These are phyloP conservation scores for Lutraria lutraria DNA, from an alignment of 2,888 invertebrate genomes.

Conservation along the genomic window DNA sequence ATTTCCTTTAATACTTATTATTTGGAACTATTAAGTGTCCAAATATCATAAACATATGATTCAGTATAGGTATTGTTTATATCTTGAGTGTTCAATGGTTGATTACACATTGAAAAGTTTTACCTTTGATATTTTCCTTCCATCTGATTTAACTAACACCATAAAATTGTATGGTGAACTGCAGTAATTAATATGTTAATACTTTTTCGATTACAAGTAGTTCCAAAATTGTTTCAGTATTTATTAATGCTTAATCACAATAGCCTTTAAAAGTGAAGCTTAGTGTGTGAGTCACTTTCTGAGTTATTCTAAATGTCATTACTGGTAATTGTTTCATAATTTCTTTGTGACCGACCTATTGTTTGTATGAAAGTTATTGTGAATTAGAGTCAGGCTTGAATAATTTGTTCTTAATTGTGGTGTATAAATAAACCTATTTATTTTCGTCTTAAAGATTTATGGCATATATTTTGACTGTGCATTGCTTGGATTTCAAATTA, in stretches of 20 bases:
- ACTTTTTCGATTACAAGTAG: background rate
- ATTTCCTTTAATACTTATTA: no score
- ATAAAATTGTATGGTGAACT: background rate
- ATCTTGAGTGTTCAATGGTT: no score
- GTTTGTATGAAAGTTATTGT: constrained; percentile 38
- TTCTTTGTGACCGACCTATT: background rate
- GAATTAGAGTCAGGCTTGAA: constrained; percentile 40
- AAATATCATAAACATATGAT: no score
- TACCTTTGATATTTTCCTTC: background rate
- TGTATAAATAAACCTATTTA: constrained; percentile 5
- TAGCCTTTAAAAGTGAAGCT: background rate
- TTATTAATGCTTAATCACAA: background rate
- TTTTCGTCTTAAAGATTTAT: background rate
- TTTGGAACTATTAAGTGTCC: no score
- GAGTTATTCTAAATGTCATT: background rate
- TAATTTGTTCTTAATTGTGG: background rate
- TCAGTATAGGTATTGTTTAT: no score
- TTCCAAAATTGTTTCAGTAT: background rate
- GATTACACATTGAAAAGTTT: background rate
- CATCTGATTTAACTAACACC: background rate
- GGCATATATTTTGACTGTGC: background rate
- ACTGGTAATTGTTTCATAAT: background rate
- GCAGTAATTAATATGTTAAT: background rate
- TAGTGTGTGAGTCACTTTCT: background rate
- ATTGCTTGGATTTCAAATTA: background rate